Base-by-base conservation (phyloP, 2,113 vertebrate species). In the Camelus bactrianus region DNA sequence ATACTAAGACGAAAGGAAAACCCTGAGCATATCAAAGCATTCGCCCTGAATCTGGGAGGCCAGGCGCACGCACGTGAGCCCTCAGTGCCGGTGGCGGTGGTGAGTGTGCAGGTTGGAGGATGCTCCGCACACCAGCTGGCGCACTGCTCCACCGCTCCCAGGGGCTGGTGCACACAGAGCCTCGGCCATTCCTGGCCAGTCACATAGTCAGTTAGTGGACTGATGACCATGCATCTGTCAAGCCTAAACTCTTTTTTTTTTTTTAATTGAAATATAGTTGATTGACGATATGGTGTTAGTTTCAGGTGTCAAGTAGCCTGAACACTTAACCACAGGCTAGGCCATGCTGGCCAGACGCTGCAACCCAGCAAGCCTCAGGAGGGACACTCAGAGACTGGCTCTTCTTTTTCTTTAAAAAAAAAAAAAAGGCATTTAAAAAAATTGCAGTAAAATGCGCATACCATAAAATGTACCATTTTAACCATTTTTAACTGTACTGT, bases 51-150 rank as follows among this genome's bases (percentile, higher is more conserved):
- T 70, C 58, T 60, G 38, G 4, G n/a, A 46, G 38, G n/a, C 60
- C 38, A 24, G 48, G 3, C 2, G 35, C 24, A 56, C 1, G 0
- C 42, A 1, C 0, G 0, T 5, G 46, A 35, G 16, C 8, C 17
- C 30, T 32, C 5, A 22, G 11, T 15, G 54, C 12, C 52, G 42
- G 4, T 13, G 73, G 32, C 5, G 8, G 11, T 19, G 50, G 54
- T 4, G 22, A 35, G 46, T 12, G 5, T 15, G 4, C 58, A 38
- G 46, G 10, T 52, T 28, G 9, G 4, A 22, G 2, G 48, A 19
- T 26, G 62, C 48, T 54, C n/a, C 69, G 50, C 7, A n/a, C 22
- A 62, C 35, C 32, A 0, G 30, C 56, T 75, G 30, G 20, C 30
- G 22, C 2, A 7, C 2, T 38, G 30, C 24, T 46, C 32, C 5